Conservation (phyloP, 1,140 invertebrate genomes). For the Telenomus remus region DNA sequence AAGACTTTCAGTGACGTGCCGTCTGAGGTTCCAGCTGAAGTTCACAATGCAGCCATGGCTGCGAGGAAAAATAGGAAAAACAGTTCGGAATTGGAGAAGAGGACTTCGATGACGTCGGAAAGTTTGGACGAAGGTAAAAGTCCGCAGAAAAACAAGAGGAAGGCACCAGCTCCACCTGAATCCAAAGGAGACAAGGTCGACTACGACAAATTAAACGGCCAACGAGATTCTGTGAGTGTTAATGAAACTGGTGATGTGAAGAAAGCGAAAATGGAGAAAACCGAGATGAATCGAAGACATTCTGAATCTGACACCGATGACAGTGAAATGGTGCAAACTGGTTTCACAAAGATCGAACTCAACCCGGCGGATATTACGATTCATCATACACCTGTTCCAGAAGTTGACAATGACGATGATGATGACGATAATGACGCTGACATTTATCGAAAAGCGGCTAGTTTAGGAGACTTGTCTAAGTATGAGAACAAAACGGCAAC, state of each 20-base stretch:
- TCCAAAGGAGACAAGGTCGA: conserved; percentile 60
- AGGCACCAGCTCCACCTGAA: conserved; percentile 81
- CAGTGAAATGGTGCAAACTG: conserved; percentile 70
- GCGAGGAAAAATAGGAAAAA: conserved; percentile 81
- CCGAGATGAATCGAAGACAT: conserved; percentile 61
- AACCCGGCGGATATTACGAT: conserved; percentile 85
- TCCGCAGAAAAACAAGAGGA: conserved; percentile 82
- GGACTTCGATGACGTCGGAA: conserved; percentile 28
- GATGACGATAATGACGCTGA: conserved; percentile 76
- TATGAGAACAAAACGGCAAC: conserved; percentile 79
- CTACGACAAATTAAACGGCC: conserved; percentile 63
- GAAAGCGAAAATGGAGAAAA: conserved; percentile 52
- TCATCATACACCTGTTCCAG: conserved; percentile 80
- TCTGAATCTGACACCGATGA: conserved; percentile 76
- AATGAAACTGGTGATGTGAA: conserved; percentile 56
- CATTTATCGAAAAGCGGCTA: conserved; percentile 85
- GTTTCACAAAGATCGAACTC: conserved; percentile 80
- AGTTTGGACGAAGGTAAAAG: conserved; percentile 67
- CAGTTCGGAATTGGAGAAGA: conserved; percentile 61
- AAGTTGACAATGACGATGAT: conserved; percentile 75
- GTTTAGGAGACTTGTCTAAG: conserved; percentile 86
- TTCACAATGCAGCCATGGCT: conserved; percentile 82
- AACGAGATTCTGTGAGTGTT: conserved; percentile 47
- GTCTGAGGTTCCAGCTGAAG: conserved; percentile 79
- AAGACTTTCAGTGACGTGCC: conserved; percentile 46